phyloP scores from a whole-genome alignment of 1,140 invertebrate species.

The Platyura marginata region DNA sequence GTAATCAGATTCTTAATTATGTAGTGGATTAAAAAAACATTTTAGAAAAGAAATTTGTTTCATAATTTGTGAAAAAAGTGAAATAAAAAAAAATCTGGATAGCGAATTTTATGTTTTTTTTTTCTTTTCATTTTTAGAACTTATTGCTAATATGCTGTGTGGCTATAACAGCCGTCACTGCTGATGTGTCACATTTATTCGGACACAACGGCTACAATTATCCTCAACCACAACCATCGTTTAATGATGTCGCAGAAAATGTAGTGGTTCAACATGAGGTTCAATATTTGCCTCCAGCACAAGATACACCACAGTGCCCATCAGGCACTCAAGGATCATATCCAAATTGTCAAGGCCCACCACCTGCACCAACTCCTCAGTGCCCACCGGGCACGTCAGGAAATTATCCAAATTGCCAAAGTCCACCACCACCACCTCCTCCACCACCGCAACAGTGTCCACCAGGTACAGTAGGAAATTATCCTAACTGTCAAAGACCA shows the following conservation, averaged over 20 bases:
- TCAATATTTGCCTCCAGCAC: not conserved
- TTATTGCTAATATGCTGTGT: not conserved
- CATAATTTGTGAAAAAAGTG: too few species aligned
- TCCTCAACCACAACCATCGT: slow-evolving; percentile 1
- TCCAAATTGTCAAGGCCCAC: too few species aligned
- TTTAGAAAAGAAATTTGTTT: not conserved
- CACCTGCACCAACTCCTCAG: not conserved
- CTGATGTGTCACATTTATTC: not conserved
- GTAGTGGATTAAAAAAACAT: not conserved
- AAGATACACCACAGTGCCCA: not conserved
- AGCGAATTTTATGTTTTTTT: not conserved
- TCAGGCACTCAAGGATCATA: not conserved
- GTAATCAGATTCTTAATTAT: not conserved
- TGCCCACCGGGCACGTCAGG: not conserved
- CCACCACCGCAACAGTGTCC: not conserved
- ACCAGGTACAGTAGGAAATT: not conserved
- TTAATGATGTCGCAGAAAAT: not conserved
- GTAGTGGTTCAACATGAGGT: not conserved
- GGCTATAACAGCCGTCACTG: not conserved
- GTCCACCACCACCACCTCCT: not conserved
- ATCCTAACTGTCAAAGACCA: too few species aligned
- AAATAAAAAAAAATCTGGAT: too few species aligned
- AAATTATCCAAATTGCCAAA: not conserved
- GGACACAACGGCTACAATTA: not conserved
- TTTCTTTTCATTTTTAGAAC: not conserved